A percentile compares a stretch with the other conserved stretches of the same genome.
These are phyloP conservation scores for Andrena flavipes DNA, from an alignment of 2,888 invertebrate genomes.

Conservation along the genomic window DNA sequence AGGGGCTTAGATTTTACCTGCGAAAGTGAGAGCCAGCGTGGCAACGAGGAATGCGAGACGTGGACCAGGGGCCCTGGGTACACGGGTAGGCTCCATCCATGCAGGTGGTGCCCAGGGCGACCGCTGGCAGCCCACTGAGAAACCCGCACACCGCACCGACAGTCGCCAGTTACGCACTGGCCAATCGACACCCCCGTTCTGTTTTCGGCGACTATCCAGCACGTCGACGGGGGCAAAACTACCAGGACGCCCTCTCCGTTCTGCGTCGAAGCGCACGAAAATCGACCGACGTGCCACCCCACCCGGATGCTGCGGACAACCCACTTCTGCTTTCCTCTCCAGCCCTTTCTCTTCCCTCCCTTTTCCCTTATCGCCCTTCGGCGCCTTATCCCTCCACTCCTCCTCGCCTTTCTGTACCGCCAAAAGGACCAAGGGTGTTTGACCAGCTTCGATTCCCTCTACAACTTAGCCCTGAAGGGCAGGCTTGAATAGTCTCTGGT, in stretches of 20 bases:
- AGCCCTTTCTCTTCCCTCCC: not conserved
- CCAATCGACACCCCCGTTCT: slow-evolving; percentile 54
- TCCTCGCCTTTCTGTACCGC: not conserved
- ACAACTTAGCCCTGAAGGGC: not conserved
- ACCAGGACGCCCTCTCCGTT: slow-evolving; percentile 70
- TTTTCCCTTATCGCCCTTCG: not conserved
- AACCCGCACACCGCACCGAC: slow-evolving; percentile 57
- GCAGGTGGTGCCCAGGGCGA: slow-evolving; percentile 78
- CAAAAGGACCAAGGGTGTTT: not conserved
- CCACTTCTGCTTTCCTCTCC: slow-evolving; percentile 26
- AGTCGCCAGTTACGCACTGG: slow-evolving; percentile 57
- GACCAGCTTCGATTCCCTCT: not conserved
- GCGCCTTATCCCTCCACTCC: not conserved
- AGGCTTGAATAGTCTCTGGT: not conserved
- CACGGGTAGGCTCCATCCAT: slow-evolving; percentile 80
- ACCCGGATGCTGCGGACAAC: slow-evolving; percentile 71
- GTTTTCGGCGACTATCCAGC: slow-evolving; percentile 46
- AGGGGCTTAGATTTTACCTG: slow-evolving; percentile 74
- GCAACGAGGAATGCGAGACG: slow-evolving; percentile 84
- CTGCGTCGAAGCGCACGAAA: slow-evolving; percentile 68
- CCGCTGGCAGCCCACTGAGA: slow-evolving; percentile 68
- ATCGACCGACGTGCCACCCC: slow-evolving; percentile 70
- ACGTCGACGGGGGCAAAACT: slow-evolving; percentile 41
- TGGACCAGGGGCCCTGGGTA: slow-evolving; percentile 81
- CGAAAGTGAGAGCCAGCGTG: slow-evolving; percentile 82